A percentile compares a stretch with the other conserved stretches of the same genome.
These are phyloP conservation scores for Yasuhikotakia modesta DNA, from an alignment of 2,797 vertebrate species.

Conservation along the genomic window DNA sequence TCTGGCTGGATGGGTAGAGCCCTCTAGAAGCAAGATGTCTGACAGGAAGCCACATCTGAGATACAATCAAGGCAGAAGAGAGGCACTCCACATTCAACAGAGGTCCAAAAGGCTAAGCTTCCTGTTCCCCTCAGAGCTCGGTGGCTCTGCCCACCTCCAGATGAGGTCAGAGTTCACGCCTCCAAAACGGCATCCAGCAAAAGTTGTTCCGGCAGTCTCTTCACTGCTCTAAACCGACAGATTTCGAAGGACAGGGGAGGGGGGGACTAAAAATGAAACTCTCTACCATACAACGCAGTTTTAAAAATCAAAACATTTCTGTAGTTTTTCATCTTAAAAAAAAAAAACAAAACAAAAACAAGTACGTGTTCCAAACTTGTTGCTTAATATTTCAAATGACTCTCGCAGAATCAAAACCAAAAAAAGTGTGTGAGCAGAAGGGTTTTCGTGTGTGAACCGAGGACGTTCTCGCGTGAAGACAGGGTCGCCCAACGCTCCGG, in stretches of 20 bases:
- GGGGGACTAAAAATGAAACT: constrained; percentile 41
- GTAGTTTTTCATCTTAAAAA: constrained; percentile 55
- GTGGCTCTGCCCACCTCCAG: constrained; percentile 69
- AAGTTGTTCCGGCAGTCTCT: constrained; percentile 65
- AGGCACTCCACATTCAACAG: constrained; percentile 22
- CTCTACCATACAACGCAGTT: constrained; percentile 53
- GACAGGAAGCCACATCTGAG: constrained; percentile 66
- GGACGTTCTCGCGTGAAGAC: constrained; percentile 60
- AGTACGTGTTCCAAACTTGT: constrained; percentile 48
- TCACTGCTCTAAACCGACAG: constrained; percentile 34
- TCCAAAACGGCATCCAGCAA: constrained; percentile 80
- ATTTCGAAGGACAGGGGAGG: constrained; percentile 22
- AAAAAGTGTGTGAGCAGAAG: constrained; percentile 73
- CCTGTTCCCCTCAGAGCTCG: constrained; percentile 23
- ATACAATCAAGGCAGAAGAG: constrained; percentile 21
- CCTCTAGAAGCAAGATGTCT: constrained; percentile 32
- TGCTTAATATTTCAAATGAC: constrained; percentile 70
- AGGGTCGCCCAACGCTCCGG: constrained; percentile 62
- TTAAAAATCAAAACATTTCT: constrained; percentile 47
- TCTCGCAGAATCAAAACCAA: constrained; percentile 65
- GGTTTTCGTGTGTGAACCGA: constrained; percentile 81
- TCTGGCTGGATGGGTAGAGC: constrained; percentile 26
- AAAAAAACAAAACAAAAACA: constrained; percentile 39
- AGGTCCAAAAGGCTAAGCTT: constrained; percentile 34
- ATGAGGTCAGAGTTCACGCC: constrained; percentile 69